Percentiles rank a stretch among this genome's conserved stretches.
Conservation (phyloP, 1,140 invertebrate species). For the Pseudomyrmex pallidus region DNA sequence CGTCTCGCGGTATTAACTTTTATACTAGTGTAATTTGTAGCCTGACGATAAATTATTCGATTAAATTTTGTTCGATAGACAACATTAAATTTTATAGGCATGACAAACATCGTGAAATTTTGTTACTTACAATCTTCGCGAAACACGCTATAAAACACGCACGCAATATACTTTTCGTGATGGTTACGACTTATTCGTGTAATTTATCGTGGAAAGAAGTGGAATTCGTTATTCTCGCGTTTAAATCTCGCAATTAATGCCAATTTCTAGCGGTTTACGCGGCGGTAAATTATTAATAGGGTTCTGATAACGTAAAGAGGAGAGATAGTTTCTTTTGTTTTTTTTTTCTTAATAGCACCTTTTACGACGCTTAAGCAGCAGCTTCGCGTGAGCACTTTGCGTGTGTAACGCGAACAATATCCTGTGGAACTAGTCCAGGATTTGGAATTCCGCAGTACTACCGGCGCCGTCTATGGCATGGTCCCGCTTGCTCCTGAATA, state of each 20-base stretch:
- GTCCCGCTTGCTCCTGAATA: slow-evolving; percentile 38
- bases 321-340: not conserved
- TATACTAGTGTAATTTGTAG: too few relatives aligned
- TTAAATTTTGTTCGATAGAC: slow-evolving; percentile 9
- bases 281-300: slow-evolving; percentile 30
- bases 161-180: not conserved
- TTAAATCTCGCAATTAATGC: slow-evolving; percentile 12
- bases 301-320: slow-evolving; percentile 20
- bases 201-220: not conserved
- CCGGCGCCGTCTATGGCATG: slow-evolving; percentile 8
- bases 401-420: slow-evolving; percentile 6
- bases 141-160: not conserved
- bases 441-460: slow-evolving; percentile 45
- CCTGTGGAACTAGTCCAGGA: slow-evolving; percentile 53
- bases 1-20: too few relatives aligned
- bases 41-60: too few relatives aligned
- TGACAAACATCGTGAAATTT: slow-evolving; percentile 4
- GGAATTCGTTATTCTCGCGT: slow-evolving; percentile 33
- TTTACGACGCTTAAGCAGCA: slow-evolving; percentile 35
- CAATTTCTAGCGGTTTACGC: slow-evolving; percentile 28
- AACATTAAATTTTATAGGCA: slow-evolving; percentile 26
- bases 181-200: not conserved
- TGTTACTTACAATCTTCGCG: not conserved
- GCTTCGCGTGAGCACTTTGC: slow-evolving; percentile 35
- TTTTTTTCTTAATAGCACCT: slow-evolving; percentile 34